These are phyloP conservation scores for Microcebus lehilahytsara DNA, from an alignment of 2,113 vertebrate species.

Conservation along the genomic window DNA sequence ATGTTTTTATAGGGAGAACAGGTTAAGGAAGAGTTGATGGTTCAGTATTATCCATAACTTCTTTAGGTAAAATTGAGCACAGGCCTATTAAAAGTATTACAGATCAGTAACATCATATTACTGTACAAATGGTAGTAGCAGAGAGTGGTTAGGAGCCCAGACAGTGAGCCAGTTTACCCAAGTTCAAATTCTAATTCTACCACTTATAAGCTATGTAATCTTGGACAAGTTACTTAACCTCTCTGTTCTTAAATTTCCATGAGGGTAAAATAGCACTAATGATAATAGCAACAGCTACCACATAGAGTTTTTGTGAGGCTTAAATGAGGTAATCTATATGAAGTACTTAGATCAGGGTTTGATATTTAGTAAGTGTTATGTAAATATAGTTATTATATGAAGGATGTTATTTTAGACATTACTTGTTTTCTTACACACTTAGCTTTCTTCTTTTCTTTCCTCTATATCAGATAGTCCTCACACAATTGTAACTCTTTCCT, in stretches of 20 bases:
- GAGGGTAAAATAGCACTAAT: background rate
- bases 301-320: background rate
- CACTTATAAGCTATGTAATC: background rate
- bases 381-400: background rate
- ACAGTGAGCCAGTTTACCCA: background rate
- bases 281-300: background rate
- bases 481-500: background rate
- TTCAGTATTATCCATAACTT: background rate
- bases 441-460: background rate
- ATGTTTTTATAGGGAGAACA: background rate
- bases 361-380: background rate
- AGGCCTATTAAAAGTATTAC: background rate
- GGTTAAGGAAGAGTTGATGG: background rate
- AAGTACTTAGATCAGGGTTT: background rate
- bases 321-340: background rate
- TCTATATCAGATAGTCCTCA: background rate
- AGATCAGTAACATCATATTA: background rate
- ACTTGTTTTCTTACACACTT: background rate
- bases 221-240: background rate
- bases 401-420: background rate
- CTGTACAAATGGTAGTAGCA: background rate
- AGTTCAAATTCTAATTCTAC: background rate
- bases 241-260: background rate
- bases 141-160: background rate
- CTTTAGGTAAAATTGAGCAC: background rate